Evolutionary conservation across 2,888 invertebrate genomes (phyloP).

Genomic region (Ariolimax columbianus): DNA sequence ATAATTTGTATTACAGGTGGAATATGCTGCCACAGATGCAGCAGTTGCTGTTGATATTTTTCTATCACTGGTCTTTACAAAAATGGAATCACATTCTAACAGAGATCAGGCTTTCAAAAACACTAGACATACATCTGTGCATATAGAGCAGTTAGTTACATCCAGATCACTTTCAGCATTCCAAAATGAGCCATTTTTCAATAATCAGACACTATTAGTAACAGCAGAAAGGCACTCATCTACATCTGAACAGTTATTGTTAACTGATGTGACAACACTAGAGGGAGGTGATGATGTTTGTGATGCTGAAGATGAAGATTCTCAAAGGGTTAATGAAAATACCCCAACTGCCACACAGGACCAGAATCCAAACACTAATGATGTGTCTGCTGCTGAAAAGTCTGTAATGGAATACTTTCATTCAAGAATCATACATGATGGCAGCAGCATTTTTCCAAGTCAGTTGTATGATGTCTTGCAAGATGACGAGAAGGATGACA

Average conservation of each 20-base stretch:
- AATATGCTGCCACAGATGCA: conserved; percentile 89
- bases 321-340: background rate
- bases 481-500: conserved; percentile 23
- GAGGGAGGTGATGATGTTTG: background rate
- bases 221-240: background rate
- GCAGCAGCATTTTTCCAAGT: background rate
- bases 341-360: background rate
- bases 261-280: background rate
- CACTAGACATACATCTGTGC: background rate
- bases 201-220: background rate
- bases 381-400: background rate
- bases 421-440: too few species aligned
- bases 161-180: background rate
- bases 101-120: background rate
- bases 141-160: background rate
- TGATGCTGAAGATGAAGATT: background rate
- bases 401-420: background rate
- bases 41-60: conserved; percentile 86
- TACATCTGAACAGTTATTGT: background rate
- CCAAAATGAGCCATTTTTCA: background rate
- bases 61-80: conserved; percentile 64
- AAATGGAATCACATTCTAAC: conserved; percentile 47
- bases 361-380: background rate
- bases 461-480: background rate
- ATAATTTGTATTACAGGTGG: conserved; percentile 67